These are phyloP conservation scores for Dipodomys stephensi DNA, from an alignment of 2,113 vertebrate species.

Conservation along the genomic window DNA sequence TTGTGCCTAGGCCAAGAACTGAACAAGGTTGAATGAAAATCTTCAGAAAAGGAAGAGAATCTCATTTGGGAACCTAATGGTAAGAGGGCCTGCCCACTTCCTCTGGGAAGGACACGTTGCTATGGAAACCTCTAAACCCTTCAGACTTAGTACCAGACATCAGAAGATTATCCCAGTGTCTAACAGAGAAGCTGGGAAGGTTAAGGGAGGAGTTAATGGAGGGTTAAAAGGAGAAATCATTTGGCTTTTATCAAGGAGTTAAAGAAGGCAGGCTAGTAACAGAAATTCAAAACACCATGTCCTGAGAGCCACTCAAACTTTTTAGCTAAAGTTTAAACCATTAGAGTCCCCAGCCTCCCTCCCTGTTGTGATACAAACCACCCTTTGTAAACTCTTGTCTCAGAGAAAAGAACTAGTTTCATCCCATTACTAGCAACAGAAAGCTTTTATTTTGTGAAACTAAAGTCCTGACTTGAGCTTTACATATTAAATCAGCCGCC, in stretches of 20 bases:
- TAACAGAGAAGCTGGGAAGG: neutral
- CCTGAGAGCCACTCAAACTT: neutral
- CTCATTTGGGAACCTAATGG: neutral
- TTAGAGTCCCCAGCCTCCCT: neutral
- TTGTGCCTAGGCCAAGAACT: neutral
- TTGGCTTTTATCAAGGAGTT: too few relatives aligned
- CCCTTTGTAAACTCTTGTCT: constrained; percentile 49
- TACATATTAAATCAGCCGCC: neutral
- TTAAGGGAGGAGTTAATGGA: too few relatives aligned
- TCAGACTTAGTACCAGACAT: neutral
- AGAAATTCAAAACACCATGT: constrained; percentile 25
- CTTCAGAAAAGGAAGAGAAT: constrained; percentile 11
- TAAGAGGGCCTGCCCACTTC: constrained; percentile 49
- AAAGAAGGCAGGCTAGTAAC: neutral
- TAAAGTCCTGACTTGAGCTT: neutral
- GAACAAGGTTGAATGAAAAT: neutral
- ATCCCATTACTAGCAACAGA: neutral
- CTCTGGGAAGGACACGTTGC: constrained; percentile 23
- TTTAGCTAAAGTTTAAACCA: constrained; percentile 27
- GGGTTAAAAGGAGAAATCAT: neutral
- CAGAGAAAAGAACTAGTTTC: constrained; percentile 8
- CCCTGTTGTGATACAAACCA: constrained; percentile 20
- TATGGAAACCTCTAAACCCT: constrained; percentile 54
- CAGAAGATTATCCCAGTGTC: too few relatives aligned
- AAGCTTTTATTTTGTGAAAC: neutral